Percentiles rank a stretch among this genome's conserved stretches.
Evolutionary conservation across 2,888 invertebrate species (phyloP).

Genomic region (Xylota segnis): DNA sequence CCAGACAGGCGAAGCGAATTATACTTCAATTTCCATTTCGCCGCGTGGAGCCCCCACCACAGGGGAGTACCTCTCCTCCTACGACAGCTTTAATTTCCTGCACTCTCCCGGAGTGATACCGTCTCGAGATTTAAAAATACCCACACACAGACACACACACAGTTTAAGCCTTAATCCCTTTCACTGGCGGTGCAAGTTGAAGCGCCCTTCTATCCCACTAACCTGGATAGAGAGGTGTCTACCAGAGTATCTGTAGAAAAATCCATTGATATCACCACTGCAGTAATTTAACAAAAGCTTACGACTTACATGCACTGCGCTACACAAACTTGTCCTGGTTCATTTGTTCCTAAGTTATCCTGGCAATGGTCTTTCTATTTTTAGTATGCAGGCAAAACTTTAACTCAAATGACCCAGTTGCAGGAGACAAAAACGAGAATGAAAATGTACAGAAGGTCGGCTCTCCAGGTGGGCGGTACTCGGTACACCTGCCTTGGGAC

Average conservation of each 20-base stretch:
- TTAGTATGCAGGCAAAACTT: constrained; percentile 51
- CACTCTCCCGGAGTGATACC: constrained; percentile 3
- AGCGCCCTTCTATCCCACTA: constrained; percentile 44
- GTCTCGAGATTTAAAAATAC: constrained; percentile 6
- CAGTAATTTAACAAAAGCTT: constrained; percentile 69
- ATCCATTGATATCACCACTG: constrained; percentile 45
- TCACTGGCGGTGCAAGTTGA: constrained; percentile 1
- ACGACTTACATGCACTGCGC: constrained; percentile 30
- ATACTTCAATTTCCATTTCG: constrained; percentile 51
- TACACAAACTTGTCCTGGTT: constrained; percentile 25
- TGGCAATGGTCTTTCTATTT: constrained; percentile 40
- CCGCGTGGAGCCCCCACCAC: constrained; percentile 15
- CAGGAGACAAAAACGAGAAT: constrained; percentile 29
- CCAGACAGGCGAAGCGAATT: constrained; percentile 40
- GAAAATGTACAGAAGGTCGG: background rate
- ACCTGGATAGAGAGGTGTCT: constrained; percentile 28
- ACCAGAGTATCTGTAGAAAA: background rate
- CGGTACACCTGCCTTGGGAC: constrained; percentile 3
- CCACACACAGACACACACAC: constrained; percentile 34
- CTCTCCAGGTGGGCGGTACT: background rate
- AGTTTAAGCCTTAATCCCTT: constrained; percentile 17
- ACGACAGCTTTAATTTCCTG: constrained; percentile 46
- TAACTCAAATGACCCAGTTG: constrained; percentile 52
- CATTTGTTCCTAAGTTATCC: constrained; percentile 39
- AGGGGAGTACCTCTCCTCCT: constrained; percentile 11